phyloP scores from a whole-genome alignment of 1,140 invertebrate species.

The Penaeus chinensis region DNA sequence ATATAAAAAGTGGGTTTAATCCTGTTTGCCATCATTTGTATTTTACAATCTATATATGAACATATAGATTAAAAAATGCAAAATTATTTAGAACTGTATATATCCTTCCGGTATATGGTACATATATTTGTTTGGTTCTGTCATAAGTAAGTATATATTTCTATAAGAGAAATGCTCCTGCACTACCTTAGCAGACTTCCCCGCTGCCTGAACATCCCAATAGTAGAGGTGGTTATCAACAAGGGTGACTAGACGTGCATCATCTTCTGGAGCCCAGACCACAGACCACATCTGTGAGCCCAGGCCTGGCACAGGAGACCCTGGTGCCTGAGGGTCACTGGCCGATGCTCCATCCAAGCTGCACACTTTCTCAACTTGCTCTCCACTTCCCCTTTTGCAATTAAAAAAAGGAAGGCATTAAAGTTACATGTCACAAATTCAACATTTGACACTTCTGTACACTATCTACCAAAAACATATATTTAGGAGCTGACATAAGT shows the following conservation, averaged over 20 bases:
- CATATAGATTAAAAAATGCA: too few relatives aligned
- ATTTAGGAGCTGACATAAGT: too few relatives aligned
- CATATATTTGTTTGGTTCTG: too few relatives aligned
- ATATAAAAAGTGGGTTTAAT: too few relatives aligned
- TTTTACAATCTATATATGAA: too few relatives aligned
- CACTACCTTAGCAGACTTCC: conserved; percentile 52
- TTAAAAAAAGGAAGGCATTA: too few relatives aligned
- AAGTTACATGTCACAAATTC: too few relatives aligned
- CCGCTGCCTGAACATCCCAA: conserved; percentile 55
- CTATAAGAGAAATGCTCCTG: background rate
- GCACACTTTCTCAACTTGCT: conserved; percentile 49
- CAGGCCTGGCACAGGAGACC: conserved; percentile 41
- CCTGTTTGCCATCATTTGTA: too few relatives aligned
- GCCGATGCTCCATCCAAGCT: conserved; percentile 30
- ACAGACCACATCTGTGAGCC: conserved; percentile 54
- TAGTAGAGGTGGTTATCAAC: conserved; percentile 52
- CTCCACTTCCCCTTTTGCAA: background rate
- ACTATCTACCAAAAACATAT: too few relatives aligned
- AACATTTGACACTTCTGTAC: too few relatives aligned
- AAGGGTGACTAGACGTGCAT: conserved; percentile 53
- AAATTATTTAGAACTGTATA: too few relatives aligned
- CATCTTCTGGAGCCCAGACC: conserved; percentile 57
- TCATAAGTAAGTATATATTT: background rate
- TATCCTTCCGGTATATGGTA: too few relatives aligned
- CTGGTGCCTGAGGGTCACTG: conserved; percentile 28